Percentiles rank a stretch among this genome's conserved stretches.
phyloP scores from a whole-genome alignment of 1,140 invertebrate species.

The Formica selysi region DNA sequence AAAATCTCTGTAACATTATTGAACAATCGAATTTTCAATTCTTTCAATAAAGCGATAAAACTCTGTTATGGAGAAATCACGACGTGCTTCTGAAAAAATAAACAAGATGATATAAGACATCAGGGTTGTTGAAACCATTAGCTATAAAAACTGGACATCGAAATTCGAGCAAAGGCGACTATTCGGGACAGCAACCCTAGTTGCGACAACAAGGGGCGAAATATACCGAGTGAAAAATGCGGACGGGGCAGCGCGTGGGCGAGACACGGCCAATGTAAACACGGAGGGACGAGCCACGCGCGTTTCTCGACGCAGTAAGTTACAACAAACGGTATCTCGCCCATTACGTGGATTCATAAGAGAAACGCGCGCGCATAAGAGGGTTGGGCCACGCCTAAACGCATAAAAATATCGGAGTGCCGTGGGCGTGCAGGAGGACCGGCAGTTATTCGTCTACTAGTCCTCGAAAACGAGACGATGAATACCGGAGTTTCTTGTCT shows the following conservation, averaged over 20 bases:
- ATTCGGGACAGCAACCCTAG: conserved; percentile 12
- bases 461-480: conserved; percentile 69
- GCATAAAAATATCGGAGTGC: conserved; percentile 78
- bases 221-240: conserved; percentile 45
- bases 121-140: neutral
- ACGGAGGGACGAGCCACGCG: conserved; percentile 67
- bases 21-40: neutral
- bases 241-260: conserved; percentile 41
- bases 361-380: conserved; percentile 12
- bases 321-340: conserved; percentile 75
- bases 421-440: conserved; percentile 65
- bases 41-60: neutral
- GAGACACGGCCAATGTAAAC: conserved; percentile 72
- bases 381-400: conserved; percentile 72
- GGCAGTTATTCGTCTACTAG: conserved; percentile 59
- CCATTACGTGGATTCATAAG: conserved; percentile 7
- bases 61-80: neutral
- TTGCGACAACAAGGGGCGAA: conserved; percentile 43
- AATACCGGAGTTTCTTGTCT: conserved; percentile 58
- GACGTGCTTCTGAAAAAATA: neutral
- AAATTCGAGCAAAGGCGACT: conserved; percentile 13
- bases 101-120: neutral
- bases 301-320: conserved; percentile 73
- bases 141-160: conserved; percentile 37
- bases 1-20: neutral